Base-by-base conservation (phyloP, 2,797 vertebrate genomes). In the Toxotes lorentzi region DNA sequence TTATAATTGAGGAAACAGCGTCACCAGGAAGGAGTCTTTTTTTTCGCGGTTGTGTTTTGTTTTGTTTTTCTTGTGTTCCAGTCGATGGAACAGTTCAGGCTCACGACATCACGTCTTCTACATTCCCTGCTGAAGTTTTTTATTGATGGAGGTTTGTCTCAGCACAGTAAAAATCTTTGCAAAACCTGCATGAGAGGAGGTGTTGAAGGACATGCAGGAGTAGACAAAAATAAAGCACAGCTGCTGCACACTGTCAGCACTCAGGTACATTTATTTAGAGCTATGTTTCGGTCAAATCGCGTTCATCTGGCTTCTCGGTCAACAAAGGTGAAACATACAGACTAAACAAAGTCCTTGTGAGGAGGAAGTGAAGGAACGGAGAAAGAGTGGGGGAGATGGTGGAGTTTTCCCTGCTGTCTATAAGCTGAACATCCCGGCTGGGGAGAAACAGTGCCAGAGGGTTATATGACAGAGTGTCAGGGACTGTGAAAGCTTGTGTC, bases 71-170 rank as follows among this genome's bases (percentile, higher is more conserved):
- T 69, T 50, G 5, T 47, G 1, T 51, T 35, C 13, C 12, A 10
- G 53, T 82, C 32, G 11, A 30, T 78, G 21, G 23, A 67, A 62
- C 45, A 27, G 63, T 62, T 77, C 47, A 69, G 34, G 40, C 53
- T 81, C 58, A 72, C 38, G 3, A 54, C 68, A 66, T 71, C 58
- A 23, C 63, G 68, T 64, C 23, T 54, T 73, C 57, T 41, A 62
- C 23, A 60, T 79, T 73, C 8, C 1, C 62, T 9, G 38, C 43
- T 68, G 40, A 61, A 50, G 56, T 6, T n/a, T 58, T 60, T 69
- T 75, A 78, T 85, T 62, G 76, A 75, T 41, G 0, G 11, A 72
- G 38, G 24, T 77, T 71, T 72, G 47, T 41, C 21, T 65, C 72
- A 30, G 21, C 24, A 34, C 34, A 67, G 51, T 76, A 60, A 50